Percentiles rank a stretch among this genome's conserved stretches.
These are phyloP conservation scores for Steinernema carpocapsae DNA, from an alignment of 2,888 invertebrate species.

Conservation along the genomic window DNA sequence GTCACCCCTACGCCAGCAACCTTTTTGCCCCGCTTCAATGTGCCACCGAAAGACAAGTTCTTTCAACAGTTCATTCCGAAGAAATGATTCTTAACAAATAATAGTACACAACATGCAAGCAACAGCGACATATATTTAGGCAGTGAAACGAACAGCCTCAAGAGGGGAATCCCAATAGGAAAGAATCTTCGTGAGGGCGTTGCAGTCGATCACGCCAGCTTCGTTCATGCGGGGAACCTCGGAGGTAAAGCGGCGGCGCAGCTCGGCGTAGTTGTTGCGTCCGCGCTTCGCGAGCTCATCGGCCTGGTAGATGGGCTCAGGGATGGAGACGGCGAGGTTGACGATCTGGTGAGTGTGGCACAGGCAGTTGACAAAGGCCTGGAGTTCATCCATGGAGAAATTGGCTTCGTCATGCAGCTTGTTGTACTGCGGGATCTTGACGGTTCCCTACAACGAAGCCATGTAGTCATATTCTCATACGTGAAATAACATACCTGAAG, in stretches of 20 bases:
- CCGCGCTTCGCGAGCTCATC: conserved; percentile 38
- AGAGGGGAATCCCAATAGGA: conserved; percentile 13
- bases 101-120: too few species aligned
- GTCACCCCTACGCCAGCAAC: too few species aligned
- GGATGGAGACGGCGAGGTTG: conserved; percentile 10
- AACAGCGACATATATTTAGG: too few species aligned
- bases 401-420: conserved; percentile 49
- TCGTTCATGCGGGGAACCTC: background rate
- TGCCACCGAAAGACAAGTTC: too few species aligned
- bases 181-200: background rate
- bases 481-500: conserved; percentile 42
- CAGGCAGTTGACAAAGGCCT: conserved; percentile 37
- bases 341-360: conserved; percentile 37
- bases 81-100: too few species aligned
- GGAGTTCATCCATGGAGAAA: conserved; percentile 44
- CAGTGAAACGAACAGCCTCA: background rate
- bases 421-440: conserved; percentile 52
- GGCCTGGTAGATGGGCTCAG: conserved; percentile 30
- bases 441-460: conserved; percentile 50
- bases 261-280: conserved; percentile 10
- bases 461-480: background rate
- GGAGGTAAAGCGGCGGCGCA: background rate
- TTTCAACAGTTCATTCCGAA: too few species aligned
- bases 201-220: background rate
- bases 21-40: too few species aligned